Base-by-base conservation (phyloP, 2,797 vertebrate species). In the Gallinago solitaria region DNA sequence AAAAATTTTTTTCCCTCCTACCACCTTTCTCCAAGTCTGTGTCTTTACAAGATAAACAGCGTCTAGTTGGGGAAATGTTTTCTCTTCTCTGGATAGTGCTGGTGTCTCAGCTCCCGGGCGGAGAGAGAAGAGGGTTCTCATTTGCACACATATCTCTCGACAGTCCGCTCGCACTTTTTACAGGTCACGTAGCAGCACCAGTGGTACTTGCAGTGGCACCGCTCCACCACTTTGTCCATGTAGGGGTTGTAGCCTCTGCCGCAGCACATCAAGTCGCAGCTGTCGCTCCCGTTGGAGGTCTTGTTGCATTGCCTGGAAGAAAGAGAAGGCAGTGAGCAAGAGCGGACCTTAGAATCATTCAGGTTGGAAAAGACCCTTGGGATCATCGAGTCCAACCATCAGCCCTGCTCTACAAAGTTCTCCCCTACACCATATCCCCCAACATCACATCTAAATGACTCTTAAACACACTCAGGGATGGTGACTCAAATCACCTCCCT, bases 131-230 rank as follows among this genome's bases (percentile, higher is more conserved):
- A 39, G 28, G 16, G 12, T 16, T 50, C 57, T 98, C 98, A 99
- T 97, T 99, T 99, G 98, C 99, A 99, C 87, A 99, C 99, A 0
- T 99, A 99, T 98, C 98, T 97, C 98, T 99, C 99, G 59, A 99
- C 99, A 7, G 97, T 98, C 96, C 99, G 98, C 97, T 99, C 99
- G 0, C 99, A 99, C 96, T 99, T 99, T 96, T 99, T 99, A 95
- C 99, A 99, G 95, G 99, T 99, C n/a, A 99, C 99, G 3, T 99
- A 99, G 98, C 99, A 99, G 98, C 99, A 99, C 99, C 99, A 99
- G 98, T 99, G 99, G 97, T 99, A 99, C 97, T 99, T 99, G 98
- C 99, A 99, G 97, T 99, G 99, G 96, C 99, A 99, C 28, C 99
- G 97, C 96, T 99, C 99, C 85, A 99, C 98, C 97, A 99, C 98